Percentiles rank a stretch among this genome's conserved stretches.
These are phyloP conservation scores for Temnothorax ravouxi DNA, from an alignment of 2,888 invertebrate species.

Conservation along the genomic window DNA sequence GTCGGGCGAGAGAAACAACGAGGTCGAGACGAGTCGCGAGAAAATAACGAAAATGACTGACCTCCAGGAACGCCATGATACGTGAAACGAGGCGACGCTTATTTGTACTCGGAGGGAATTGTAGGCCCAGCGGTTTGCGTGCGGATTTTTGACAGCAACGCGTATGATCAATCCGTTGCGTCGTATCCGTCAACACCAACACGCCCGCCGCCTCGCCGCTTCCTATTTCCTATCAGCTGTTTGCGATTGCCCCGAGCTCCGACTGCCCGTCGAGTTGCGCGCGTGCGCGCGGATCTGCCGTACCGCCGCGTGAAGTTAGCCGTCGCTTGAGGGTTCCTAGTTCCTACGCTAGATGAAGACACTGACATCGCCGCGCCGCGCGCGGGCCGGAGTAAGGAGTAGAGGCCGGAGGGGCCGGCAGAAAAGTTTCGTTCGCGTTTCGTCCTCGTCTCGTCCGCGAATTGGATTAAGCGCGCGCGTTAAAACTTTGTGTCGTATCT, in stretches of 20 bases:
- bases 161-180: slow-evolving; percentile 29
- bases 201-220: slow-evolving; percentile 59
- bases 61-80: slow-evolving; percentile 83
- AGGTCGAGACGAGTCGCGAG: background rate
- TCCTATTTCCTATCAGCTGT: slow-evolving; percentile 67
- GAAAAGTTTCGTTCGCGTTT: background rate
- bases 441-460: background rate
- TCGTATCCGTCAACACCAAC: background rate
- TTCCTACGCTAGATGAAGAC: background rate
- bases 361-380: background rate
- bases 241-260: slow-evolving; percentile 20
- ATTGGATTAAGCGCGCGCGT: background rate
- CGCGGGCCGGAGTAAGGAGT: too few relatives aligned
- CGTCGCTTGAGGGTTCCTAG: too few relatives aligned
- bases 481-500: background rate
- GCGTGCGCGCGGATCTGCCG: slow-evolving; percentile 34
- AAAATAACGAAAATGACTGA: slow-evolving; percentile 56
- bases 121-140: slow-evolving; percentile 57
- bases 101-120: slow-evolving; percentile 43
- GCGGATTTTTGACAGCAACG: slow-evolving; percentile 51
- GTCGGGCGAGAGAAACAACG: background rate
- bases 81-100: slow-evolving; percentile 8
- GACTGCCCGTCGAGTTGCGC: slow-evolving; percentile 16
- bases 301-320: background rate
- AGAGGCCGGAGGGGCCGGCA: too few relatives aligned